Evolutionary conservation across 1,140 invertebrate species (phyloP).

Genomic region (Riptortus pedestris): DNA sequence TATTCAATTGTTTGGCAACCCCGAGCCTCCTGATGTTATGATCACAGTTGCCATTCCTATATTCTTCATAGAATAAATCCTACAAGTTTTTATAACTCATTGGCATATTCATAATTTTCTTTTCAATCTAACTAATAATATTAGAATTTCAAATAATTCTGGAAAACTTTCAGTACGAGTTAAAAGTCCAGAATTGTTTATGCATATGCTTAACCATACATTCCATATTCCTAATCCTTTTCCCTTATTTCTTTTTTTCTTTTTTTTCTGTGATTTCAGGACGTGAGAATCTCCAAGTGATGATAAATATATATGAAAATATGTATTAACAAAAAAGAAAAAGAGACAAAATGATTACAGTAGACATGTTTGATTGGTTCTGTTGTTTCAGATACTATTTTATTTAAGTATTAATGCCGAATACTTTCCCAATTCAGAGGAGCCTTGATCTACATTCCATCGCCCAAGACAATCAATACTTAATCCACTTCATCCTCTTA

Average conservation of each 20-base stretch:
- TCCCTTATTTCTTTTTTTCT: background rate
- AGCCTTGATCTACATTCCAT: background rate
- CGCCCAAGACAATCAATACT: background rate
- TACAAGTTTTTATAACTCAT: too few species aligned
- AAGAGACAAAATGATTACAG: background rate
- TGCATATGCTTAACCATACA: background rate
- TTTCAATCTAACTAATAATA: too few species aligned
- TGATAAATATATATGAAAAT: background rate
- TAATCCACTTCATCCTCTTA: background rate
- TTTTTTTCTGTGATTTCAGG: constrained; percentile 26
- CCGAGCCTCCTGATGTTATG: too few species aligned
- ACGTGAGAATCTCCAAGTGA: constrained; percentile 2
- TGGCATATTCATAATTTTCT: too few species aligned
- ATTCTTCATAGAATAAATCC: too few species aligned
- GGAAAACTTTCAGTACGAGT: background rate
- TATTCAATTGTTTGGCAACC: too few species aligned
- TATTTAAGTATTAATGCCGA: background rate
- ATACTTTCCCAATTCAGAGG: background rate
- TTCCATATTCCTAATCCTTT: background rate
- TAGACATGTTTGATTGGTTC: constrained; percentile 19
- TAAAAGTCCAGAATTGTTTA: background rate
- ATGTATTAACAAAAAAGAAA: background rate
- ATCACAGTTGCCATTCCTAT: too few species aligned
- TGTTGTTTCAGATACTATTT: constrained; percentile 26
- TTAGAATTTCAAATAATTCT: too few species aligned